Base-by-base conservation (phyloP, 1,140 invertebrate genomes). In the Achatina immaculata region DNA sequence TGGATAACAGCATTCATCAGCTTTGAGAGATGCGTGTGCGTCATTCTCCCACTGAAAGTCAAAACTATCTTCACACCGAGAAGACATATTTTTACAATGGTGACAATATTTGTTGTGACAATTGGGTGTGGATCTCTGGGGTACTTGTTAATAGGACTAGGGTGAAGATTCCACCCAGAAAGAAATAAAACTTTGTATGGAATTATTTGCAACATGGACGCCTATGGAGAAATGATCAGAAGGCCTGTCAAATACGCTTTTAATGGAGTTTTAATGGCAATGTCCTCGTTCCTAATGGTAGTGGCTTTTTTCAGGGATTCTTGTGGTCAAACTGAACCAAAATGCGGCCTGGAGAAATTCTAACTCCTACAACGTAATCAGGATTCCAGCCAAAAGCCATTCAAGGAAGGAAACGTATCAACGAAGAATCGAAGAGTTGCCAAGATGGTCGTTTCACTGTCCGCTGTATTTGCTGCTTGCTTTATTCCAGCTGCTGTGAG, bases 1-100 rank as follows among this genome's bases (percentile, higher is more conserved):
- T 73, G 71, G 71, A 73, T 73, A 21, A 73, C 71, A 0, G 42
- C 40, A 1, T 73, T 73, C 28, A 48, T 73, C 43, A 73, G 38
- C 9, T 51, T 73, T 28, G 43, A 73, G 43, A 24, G 71, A 73
- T 73, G 71, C 28, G 6, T 73, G 3, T 73, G 71, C 34, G 43
- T 73, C 28, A 48, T 48, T 7, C 43, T 43, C 9, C 71, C 71
- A 3, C 34, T 73, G 21, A 73, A 48, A 45, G 71, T 73, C 19
- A 73, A 51, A 48, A 40, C 48, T 24, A 45, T 73, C 19, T 43
- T 73, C 43, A 73, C 71, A 1, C 42, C 71, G 21, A 34, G 28
- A 28, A 24, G 71, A 28, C 38, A 40, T 51, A n/a, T 73, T 24
- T 6, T 48, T 3, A 38, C 42, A 14, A 45, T 45, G 40, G 43